These are phyloP conservation scores for Drosophila grimshawi DNA, from an alignment of 1,140 invertebrate genomes.

Conservation along the genomic window DNA sequence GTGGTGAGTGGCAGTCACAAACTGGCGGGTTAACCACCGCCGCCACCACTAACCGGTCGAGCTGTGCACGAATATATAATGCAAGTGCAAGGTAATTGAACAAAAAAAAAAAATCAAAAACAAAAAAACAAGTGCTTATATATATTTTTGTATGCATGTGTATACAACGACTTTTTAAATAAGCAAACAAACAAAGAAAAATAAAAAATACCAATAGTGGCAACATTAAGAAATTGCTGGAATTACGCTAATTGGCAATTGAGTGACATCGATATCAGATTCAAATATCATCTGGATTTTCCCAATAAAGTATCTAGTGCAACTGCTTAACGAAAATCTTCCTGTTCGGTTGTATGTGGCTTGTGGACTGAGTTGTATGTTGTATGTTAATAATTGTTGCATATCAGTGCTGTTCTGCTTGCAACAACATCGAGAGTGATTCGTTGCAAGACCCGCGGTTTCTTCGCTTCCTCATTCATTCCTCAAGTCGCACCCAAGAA, in stretches of 20 bases:
- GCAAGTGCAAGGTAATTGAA: constrained; percentile 77
- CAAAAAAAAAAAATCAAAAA: constrained; percentile 28
- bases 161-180: constrained; percentile 7
- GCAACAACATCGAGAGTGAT: constrained; percentile 11
- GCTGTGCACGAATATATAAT: constrained; percentile 35
- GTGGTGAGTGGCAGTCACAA: constrained; percentile 22
- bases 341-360: constrained; percentile 18
- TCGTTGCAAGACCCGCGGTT: constrained; percentile 4
- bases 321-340: constrained; percentile 2
- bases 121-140: not conserved
- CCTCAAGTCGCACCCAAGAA: constrained; percentile 24
- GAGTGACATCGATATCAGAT: constrained; percentile 38
- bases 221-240: not conserved
- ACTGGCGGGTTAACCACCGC: constrained; percentile 65
- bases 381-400: not conserved
- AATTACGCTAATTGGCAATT: constrained; percentile 35
- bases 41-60: constrained; percentile 55
- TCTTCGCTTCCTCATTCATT: constrained; percentile 39
- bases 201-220: not conserved
- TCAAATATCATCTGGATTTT: constrained; percentile 10
- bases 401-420: constrained; percentile 20
- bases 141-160: not conserved
- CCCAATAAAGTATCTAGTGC: not conserved
- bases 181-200: constrained; percentile 20
- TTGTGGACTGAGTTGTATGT: not conserved